Evolutionary conservation across 2,888 invertebrate species (phyloP).

Genomic region (Blera fallax): DNA sequence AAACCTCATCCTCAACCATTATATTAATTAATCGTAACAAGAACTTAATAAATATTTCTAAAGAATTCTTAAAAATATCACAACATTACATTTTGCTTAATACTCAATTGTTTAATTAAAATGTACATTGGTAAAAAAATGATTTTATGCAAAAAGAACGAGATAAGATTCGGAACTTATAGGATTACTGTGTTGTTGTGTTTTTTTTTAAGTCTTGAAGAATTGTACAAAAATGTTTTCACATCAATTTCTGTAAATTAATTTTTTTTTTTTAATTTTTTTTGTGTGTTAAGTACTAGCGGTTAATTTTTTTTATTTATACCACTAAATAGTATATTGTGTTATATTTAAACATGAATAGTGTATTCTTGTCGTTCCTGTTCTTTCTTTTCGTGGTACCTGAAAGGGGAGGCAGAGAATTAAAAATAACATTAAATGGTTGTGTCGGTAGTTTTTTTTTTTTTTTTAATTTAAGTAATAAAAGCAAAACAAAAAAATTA

Average conservation of each 20-base stretch:
- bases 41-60: conserved; percentile 28
- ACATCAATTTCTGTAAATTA: not conserved
- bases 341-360: conserved; percentile 84
- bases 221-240: conserved; percentile 42
- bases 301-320: conserved; percentile 19
- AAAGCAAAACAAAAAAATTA: too few species aligned
- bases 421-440: not conserved
- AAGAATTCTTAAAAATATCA: conserved; percentile 61
- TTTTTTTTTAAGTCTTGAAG: conserved; percentile 40
- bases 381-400: conserved; percentile 88
- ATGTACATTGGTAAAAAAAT: conserved; percentile 12
- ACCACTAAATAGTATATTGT: conserved; percentile 4
- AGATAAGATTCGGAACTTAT: conserved; percentile 23
- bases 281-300: conserved; percentile 7
- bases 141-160: conserved; percentile 4
- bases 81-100: conserved; percentile 51
- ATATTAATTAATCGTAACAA: conserved; percentile 12
- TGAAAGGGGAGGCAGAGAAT: conserved; percentile 56
- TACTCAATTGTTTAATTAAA: conserved; percentile 35
- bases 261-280: not conserved
- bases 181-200: conserved; percentile 30
- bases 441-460: not conserved
- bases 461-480: too few species aligned
- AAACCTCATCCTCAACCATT: not conserved
- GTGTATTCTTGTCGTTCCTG: conserved; percentile 89